Percentiles rank a stretch among this genome's conserved stretches.
Conservation (phyloP, 2,113 vertebrate genomes). For the Carollia perspicillata region DNA sequence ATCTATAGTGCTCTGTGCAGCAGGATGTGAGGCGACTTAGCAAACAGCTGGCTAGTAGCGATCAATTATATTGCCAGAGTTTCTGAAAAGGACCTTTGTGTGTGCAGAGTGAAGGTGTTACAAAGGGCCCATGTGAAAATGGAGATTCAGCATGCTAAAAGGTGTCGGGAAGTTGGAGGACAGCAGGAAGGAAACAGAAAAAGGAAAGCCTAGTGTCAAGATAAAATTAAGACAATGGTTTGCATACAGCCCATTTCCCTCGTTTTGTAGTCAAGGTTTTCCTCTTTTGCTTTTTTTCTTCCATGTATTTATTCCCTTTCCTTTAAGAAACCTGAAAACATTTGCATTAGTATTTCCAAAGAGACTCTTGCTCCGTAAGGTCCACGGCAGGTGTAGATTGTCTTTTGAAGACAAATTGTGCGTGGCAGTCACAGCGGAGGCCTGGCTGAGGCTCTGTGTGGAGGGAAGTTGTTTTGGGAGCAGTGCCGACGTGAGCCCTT, state of each 20-base stretch:
- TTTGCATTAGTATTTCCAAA: slow-evolving; percentile 1
- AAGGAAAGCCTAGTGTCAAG: slow-evolving; percentile 6
- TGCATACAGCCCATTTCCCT: neutral
- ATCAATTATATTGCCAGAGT: neutral
- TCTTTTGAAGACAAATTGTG: neutral
- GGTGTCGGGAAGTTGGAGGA: neutral
- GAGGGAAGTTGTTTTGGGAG: neutral
- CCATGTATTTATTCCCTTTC: neutral
- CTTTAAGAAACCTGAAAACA: neutral
- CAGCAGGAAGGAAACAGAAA: neutral
- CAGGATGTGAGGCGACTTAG: slow-evolving; percentile 63
- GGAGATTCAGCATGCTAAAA: neutral
- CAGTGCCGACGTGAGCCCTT: neutral
- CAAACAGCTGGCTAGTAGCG: neutral
- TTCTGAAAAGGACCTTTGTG: slow-evolving; percentile 61
- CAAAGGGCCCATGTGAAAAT: neutral
- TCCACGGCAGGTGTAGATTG: neutral
- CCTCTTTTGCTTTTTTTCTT: neutral
- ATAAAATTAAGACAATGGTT: slow-evolving; percentile 29
- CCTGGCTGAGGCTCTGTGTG: too few species aligned
- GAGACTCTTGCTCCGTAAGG: neutral
- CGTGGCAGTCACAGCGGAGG: neutral
- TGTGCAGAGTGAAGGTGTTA: neutral
- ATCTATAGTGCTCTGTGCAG: slow-evolving; percentile 46
- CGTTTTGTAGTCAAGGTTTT: neutral